Conservation (phyloP, 2,113 vertebrate species). For the Malurus elegans region DNA sequence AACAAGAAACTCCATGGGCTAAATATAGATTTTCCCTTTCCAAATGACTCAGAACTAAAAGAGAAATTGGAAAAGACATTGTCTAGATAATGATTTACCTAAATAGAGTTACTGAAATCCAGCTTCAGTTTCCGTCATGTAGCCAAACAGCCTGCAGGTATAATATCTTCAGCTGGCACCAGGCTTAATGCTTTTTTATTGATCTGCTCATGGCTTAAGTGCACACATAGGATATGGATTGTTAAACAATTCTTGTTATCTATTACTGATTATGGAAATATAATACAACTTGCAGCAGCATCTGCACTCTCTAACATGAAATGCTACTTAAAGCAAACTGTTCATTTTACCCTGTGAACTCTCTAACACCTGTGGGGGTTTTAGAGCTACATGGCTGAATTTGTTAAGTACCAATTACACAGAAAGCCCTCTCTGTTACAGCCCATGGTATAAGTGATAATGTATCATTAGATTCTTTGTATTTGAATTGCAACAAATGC, state of each 20-base stretch:
- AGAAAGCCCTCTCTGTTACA: neutral
- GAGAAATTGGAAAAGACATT: neutral
- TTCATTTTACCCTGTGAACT: neutral
- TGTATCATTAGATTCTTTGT: accelerated
- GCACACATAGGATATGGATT: neutral
- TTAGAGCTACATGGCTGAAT: neutral
- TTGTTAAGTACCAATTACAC: neutral
- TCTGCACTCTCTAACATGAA: neutral
- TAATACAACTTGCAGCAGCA: slow-evolving; percentile 13
- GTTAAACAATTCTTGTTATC: neutral
- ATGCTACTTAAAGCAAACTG: neutral
- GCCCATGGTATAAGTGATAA: neutral
- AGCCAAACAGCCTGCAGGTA: slow-evolving; percentile 16
- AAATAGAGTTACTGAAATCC: slow-evolving; percentile 27
- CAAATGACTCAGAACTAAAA: neutral
- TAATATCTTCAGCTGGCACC: slow-evolving; percentile 8
- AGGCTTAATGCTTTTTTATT: slow-evolving; percentile 25
- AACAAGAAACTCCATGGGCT: neutral
- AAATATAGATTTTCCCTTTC: neutral
- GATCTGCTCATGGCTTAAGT: slow-evolving; percentile 28
- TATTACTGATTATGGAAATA: slow-evolving; percentile 12
- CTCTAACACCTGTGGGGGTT: neutral
- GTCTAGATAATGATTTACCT: slow-evolving; percentile 1
- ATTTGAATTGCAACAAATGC: neutral
- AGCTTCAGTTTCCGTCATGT: neutral